Evolutionary conservation across 1,140 invertebrate genomes (phyloP).

Genomic region (Batillaria attramentaria): DNA sequence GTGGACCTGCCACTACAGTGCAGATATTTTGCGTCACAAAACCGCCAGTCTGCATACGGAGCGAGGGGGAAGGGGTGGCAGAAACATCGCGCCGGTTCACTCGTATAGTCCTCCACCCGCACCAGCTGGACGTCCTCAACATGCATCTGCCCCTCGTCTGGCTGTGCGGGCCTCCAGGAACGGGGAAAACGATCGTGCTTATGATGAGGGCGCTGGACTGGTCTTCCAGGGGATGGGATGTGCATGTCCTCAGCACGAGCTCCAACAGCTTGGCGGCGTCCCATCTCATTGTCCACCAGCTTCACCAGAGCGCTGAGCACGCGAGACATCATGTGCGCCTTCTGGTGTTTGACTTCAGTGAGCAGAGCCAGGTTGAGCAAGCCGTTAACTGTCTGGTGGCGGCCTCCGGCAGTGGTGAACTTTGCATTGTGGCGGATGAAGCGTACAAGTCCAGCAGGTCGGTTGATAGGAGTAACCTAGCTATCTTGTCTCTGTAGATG

Average conservation of each 20-base stretch:
- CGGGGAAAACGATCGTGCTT: slow-evolving; percentile 19
- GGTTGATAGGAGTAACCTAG: too few relatives aligned
- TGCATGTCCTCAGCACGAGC: slow-evolving; percentile 22
- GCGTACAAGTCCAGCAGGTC: too few relatives aligned
- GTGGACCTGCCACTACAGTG: slow-evolving; percentile 21
- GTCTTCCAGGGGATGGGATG: not conserved
- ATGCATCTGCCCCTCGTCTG: not conserved
- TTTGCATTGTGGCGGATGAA: too few relatives aligned
- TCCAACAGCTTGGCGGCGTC: slow-evolving; percentile 10
- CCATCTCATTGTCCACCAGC: not conserved
- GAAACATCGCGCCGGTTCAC: not conserved
- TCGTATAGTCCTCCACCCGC: slow-evolving; percentile 4
- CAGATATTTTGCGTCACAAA: not conserved
- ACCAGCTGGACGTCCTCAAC: slow-evolving; percentile 3
- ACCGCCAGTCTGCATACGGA: not conserved
- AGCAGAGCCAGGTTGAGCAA: too few relatives aligned
- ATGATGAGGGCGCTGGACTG: slow-evolving; percentile 12
- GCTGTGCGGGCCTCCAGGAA: not conserved
- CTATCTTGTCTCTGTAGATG: too few relatives aligned
- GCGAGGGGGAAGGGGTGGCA: slow-evolving; percentile 1
- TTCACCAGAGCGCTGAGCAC: too few relatives aligned
- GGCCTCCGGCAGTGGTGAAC: too few relatives aligned
- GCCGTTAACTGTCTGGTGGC: too few relatives aligned
- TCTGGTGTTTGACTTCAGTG: too few relatives aligned
- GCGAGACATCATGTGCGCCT: too few relatives aligned